A percentile compares a stretch with the other conserved stretches of the same genome.
phyloP scores from a whole-genome alignment of 2,797 vertebrate genomes.

The Danionella dracula region DNA sequence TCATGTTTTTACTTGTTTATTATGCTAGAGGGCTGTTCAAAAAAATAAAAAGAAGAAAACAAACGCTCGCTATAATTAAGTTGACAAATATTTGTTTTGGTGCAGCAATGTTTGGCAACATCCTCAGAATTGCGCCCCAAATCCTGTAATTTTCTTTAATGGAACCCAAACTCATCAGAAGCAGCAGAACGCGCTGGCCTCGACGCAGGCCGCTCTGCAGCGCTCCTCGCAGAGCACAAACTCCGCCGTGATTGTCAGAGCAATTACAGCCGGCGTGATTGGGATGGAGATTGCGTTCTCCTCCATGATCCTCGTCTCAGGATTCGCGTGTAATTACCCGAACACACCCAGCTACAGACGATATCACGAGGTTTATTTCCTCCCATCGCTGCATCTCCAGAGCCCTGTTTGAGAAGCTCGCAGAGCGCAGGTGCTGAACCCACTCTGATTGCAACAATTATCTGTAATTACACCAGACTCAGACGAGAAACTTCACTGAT shows the following conservation, averaged over 20 bases:
- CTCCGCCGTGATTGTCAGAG: slow-evolving; percentile 40
- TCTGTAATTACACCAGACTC: slow-evolving; percentile 30
- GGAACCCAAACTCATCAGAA: slow-evolving; percentile 19
- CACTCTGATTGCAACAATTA: slow-evolving; percentile 40
- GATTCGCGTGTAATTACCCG: slow-evolving; percentile 25
- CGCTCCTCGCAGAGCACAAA: slow-evolving; percentile 9
- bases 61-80: not conserved
- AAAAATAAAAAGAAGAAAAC: too few relatives aligned
- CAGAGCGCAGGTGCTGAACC: slow-evolving; percentile 27
- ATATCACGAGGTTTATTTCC: slow-evolving; percentile 1
- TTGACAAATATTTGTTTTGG: slow-evolving; percentile 30
- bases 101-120: slow-evolving; percentile 5
- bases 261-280: slow-evolving; percentile 43
- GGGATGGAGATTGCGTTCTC: slow-evolving; percentile 35
- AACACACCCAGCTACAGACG: slow-evolving; percentile 9
- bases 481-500: slow-evolving; percentile 20
- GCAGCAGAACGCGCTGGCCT: slow-evolving; percentile 19
- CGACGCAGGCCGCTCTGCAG: slow-evolving; percentile 20
- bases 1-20: too few relatives aligned
- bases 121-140: not conserved
- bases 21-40: too few relatives aligned
- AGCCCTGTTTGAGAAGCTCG: not conserved
- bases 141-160: slow-evolving; percentile 27
- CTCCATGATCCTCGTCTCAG: slow-evolving; percentile 5
- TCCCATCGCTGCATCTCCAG: not conserved